These are phyloP conservation scores for Mobula hypostoma DNA, from an alignment of 2,113 vertebrate genomes.

Conservation along the genomic window DNA sequence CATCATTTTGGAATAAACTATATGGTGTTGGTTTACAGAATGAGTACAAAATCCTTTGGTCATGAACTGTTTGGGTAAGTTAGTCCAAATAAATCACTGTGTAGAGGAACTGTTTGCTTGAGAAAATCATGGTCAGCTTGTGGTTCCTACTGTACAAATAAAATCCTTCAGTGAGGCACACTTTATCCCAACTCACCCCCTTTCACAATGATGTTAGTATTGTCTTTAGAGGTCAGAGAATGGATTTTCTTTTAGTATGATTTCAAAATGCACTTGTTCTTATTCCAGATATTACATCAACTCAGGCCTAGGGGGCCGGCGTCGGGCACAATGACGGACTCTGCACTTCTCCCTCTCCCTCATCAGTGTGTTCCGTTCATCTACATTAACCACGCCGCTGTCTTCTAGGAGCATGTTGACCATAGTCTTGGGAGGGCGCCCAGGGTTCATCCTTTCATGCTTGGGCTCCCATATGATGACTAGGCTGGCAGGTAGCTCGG, in stretches of 20 bases:
- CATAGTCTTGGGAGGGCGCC: too few relatives aligned
- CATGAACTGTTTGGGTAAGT: not conserved
- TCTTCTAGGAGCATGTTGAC: too few relatives aligned
- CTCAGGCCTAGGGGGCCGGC: too few relatives aligned
- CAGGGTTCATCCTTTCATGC: too few relatives aligned
- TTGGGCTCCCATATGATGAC: too few relatives aligned
- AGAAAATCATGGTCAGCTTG: constrained; percentile 14
- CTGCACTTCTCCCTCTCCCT: too few relatives aligned
- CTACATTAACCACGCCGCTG: too few relatives aligned
- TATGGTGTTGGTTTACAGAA: constrained; percentile 12
- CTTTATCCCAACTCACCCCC: not conserved
- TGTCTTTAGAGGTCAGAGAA: not conserved
- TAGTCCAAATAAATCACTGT: constrained; percentile 16
- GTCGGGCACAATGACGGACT: too few relatives aligned
- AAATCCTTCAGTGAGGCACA: not conserved
- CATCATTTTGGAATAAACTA: not conserved
- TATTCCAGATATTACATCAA: not conserved
- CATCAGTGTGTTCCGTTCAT: too few relatives aligned
- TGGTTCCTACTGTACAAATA: not conserved
- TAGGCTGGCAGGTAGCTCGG: too few relatives aligned
- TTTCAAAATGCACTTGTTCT: not conserved
- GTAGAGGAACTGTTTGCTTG: not conserved
- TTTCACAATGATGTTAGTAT: not conserved
- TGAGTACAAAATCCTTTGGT: constrained; percentile 3
- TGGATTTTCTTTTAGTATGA: not conserved